Percentiles rank a stretch among this genome's conserved stretches.
Conservation (phyloP, 2,797 vertebrate genomes). For the Halcyon badia region DNA sequence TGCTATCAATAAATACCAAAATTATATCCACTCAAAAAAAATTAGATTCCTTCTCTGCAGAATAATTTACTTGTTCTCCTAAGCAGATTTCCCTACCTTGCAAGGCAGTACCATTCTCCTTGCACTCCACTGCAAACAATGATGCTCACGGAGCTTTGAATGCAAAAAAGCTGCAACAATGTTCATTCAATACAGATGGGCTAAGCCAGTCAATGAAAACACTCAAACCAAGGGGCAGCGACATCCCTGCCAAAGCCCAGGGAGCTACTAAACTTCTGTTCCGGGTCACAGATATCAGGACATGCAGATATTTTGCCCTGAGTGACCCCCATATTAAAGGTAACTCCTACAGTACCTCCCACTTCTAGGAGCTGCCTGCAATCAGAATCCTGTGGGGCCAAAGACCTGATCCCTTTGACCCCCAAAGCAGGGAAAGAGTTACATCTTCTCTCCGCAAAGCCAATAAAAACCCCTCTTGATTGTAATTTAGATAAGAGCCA, state of each 20-base stretch:
- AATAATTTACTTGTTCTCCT: conserved; percentile 11
- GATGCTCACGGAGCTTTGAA: neutral
- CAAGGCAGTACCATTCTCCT: conserved; percentile 25
- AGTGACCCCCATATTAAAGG: neutral
- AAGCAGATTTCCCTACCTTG: conserved; percentile 28
- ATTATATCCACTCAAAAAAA: neutral
- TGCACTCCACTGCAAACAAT: neutral
- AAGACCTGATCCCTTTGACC: conserved; percentile 69
- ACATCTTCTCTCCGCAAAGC: conserved; percentile 76
- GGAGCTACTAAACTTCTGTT: neutral
- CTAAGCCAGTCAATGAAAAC: neutral
- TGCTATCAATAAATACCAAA: conserved; percentile 1
- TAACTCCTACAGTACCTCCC: neutral
- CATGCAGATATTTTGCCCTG: conserved; percentile 19
- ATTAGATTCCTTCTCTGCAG: neutral
- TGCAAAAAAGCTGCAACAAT: neutral
- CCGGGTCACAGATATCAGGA: neutral
- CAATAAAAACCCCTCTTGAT: conserved; percentile 90
- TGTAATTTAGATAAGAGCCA: conserved; percentile 88
- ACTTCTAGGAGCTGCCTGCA: neutral
- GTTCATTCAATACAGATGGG: neutral
- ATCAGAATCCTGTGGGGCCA: conserved; percentile 12
- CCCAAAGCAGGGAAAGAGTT: conserved; percentile 79
- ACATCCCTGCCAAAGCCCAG: neutral
- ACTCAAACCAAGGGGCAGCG: neutral